Evolutionary conservation across 2,797 vertebrate genomes (phyloP).

Genomic region (Microctenopoma lineatum): DNA sequence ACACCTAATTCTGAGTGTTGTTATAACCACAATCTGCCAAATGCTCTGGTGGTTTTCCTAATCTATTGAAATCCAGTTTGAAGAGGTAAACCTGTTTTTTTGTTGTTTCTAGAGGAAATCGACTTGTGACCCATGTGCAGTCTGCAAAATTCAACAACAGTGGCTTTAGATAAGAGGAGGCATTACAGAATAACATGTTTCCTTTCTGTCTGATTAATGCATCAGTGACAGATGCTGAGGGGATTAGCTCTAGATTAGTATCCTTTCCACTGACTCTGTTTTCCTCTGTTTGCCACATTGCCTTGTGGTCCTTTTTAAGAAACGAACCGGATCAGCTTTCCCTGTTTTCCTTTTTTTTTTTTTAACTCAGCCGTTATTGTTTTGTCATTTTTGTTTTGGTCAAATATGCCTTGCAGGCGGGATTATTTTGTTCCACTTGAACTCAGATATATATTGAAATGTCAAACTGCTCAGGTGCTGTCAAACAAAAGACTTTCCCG

Average conservation of each 20-base stretch:
- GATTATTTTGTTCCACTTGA: slow-evolving; percentile 13
- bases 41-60: background rate
- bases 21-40: slow-evolving; percentile 9
- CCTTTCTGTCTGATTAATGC: slow-evolving; percentile 84
- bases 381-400: slow-evolving; percentile 46
- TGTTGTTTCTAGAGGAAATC: slow-evolving; percentile 41
- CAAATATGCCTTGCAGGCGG: slow-evolving; percentile 7
- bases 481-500: slow-evolving; percentile 38
- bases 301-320: slow-evolving; percentile 71
- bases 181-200: slow-evolving; percentile 84
- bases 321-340: slow-evolving; percentile 69
- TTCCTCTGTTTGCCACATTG: slow-evolving; percentile 73
- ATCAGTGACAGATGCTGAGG: slow-evolving; percentile 82
- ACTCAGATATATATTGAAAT: slow-evolving; percentile 23
- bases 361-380: slow-evolving; percentile 13
- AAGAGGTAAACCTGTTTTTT: slow-evolving; percentile 17
- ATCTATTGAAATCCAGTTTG: slow-evolving; percentile 17
- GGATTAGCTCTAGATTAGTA: slow-evolving; percentile 85
- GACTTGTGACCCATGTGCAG: slow-evolving; percentile 43
- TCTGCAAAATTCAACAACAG: slow-evolving; percentile 70
- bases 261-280: slow-evolving; percentile 80
- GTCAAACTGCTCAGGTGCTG: slow-evolving; percentile 34
- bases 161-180: slow-evolving; percentile 72
- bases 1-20: slow-evolving; percentile 29
- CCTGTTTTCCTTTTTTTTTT: slow-evolving; percentile 36